Evolutionary conservation across 30 jellyfish, hydroid and myxozoan species (phyloP), one percentile per base, ranked within the genome.

Genomic region (Aurelia aurita complex sp. Pacific): DNA sequence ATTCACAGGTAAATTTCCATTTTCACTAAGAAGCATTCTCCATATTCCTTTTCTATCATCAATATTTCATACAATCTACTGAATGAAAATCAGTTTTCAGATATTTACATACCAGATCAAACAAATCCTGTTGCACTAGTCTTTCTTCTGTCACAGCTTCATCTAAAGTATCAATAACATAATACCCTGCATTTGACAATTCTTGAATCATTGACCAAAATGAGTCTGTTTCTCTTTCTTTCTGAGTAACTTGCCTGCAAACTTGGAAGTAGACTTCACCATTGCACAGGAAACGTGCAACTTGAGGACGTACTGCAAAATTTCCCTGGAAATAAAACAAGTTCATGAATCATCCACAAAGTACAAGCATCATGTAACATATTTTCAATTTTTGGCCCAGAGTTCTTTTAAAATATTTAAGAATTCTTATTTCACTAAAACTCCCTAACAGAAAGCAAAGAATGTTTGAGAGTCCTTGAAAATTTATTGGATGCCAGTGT

Each of bases 1-100:
- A 90, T 95, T 74, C 99, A 95, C 90, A 85, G 99, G 99, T 95
- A 63, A 51, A 7, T 15, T 3, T n/a, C 9, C 33, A n/a, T n/a
- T n/a, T n/a, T n/a, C n/a, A n/a, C n/a, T n/a, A n/a, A n/a, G n/a
- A n/a, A n/a, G n/a, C n/a, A n/a, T n/a, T n/a, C n/a, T n/a, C n/a
- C n/a, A n/a, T n/a, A n/a, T n/a, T n/a, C n/a, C n/a, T n/a, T n/a
- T n/a, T n/a, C n/a, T n/a, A n/a, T n/a, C 9, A n/a, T 3, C 15
- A 32, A 40, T 50, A 15, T 64, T 17, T 16, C 85, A 19, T 17
- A 17, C 9, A 61, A 59, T 67, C 42, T 4, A 14, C 14, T 76
- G 54, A 54, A 76, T 46, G 13, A 46, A 4, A 40, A 40, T 46
- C 0, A 46, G 8, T 46, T 46, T 46, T 46, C 8, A 46, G 15